Evolutionary conservation across 2,797 vertebrate genomes (phyloP).

Genomic region (Chiloscyllium punctatum): DNA sequence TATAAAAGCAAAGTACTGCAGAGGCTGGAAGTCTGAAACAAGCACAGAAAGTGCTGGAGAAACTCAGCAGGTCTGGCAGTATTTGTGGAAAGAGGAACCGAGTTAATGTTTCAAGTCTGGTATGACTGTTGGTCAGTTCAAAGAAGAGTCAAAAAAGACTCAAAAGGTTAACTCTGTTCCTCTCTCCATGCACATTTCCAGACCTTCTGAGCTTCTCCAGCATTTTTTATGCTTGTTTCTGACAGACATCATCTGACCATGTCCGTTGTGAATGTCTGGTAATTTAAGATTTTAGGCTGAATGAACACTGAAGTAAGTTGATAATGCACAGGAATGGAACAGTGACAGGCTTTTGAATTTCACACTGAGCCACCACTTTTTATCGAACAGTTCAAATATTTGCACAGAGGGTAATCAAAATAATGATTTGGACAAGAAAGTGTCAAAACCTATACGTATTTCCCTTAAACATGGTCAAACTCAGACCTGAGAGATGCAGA

Average conservation of each 20-base stretch:
- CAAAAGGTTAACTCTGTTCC: too few relatives aligned
- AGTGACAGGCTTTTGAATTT: neutral
- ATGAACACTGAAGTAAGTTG: neutral
- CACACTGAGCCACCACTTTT: neutral
- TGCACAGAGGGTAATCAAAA: neutral
- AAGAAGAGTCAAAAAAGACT: too few relatives aligned
- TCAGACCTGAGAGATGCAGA: neutral
- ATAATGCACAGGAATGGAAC: neutral
- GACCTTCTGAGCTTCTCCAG: too few relatives aligned
- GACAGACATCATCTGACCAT: too few relatives aligned
- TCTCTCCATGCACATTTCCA: too few relatives aligned
- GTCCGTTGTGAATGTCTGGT: neutral
- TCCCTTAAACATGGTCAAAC: neutral
- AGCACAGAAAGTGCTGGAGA: too few relatives aligned
- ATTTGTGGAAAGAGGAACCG: too few relatives aligned
- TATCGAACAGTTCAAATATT: neutral
- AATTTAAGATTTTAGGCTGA: neutral
- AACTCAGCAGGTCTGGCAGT: too few relatives aligned
- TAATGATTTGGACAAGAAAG: neutral
- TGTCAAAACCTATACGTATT: neutral
- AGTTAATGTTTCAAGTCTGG: too few relatives aligned
- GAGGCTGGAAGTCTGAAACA: too few relatives aligned
- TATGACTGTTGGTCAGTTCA: too few relatives aligned
- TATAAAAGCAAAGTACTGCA: neutral
- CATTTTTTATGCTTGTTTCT: too few relatives aligned